phyloP scores from a whole-genome alignment of 2,797 vertebrate genomes.

The Ptychobarbus kaznakovi region DNA sequence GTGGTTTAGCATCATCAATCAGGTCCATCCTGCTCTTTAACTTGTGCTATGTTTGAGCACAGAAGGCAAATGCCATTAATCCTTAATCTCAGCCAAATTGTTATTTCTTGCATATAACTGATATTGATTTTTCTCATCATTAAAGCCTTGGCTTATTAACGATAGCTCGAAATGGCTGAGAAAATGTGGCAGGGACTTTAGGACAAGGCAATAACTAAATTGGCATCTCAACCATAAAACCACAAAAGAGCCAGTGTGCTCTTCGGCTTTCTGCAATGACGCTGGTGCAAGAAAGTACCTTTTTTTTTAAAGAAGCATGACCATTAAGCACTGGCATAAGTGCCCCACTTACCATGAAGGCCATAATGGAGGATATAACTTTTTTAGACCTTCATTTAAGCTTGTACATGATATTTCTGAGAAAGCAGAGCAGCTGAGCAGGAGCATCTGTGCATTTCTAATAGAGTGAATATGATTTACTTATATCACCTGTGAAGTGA shows the following conservation, averaged over 20 bases:
- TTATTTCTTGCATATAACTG: background rate
- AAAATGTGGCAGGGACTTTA: background rate
- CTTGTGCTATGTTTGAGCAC: background rate
- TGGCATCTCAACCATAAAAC: background rate
- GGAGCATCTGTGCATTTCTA: background rate
- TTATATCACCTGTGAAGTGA: background rate
- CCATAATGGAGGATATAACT: background rate
- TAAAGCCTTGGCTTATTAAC: background rate
- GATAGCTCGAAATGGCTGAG: background rate
- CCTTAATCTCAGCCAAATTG: too few relatives aligned
- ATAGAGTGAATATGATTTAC: background rate
- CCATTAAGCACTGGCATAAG: conserved; percentile 1
- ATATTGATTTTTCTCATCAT: background rate
- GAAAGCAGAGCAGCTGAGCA: background rate
- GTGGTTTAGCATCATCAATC: background rate
- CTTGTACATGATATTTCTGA: background rate
- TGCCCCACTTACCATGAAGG: background rate
- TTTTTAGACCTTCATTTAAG: conserved; percentile 17
- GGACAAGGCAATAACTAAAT: background rate
- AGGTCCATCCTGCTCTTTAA: background rate
- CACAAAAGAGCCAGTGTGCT: background rate
- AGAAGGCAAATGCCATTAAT: background rate
- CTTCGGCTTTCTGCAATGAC: background rate
- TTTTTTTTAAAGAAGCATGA: background rate
- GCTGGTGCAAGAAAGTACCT: background rate